A percentile compares a stretch with the other conserved stretches of the same genome.
Evolutionary conservation across 2,888 invertebrate genomes (phyloP).

Genomic region (Aproaerema taeniolella): DNA sequence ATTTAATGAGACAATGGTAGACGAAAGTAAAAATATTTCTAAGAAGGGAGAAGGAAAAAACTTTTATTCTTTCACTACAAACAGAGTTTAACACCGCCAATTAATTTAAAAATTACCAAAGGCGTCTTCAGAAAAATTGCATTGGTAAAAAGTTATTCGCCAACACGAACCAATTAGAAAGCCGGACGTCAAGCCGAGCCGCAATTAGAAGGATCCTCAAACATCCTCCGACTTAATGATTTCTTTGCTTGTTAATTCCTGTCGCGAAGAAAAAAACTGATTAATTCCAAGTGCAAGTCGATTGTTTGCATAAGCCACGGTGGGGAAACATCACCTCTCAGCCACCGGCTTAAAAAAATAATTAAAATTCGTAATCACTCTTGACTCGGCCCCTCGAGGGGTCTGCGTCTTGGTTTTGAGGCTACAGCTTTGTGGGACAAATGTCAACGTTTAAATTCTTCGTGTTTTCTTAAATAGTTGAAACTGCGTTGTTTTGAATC

Average conservation of each 20-base stretch:
- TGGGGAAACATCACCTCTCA: constrained; percentile 73
- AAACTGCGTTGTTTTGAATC: too few species aligned
- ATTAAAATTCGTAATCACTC: constrained; percentile 78
- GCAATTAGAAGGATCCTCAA: constrained; percentile 75
- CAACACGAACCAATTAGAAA: constrained; percentile 72
- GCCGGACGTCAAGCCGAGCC: constrained; percentile 65
- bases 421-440: constrained; percentile 34
- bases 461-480: too few species aligned
- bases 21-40: too few species aligned
- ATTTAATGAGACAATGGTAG: too few species aligned
- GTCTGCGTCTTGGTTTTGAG: constrained; percentile 43
- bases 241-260: constrained; percentile 78
- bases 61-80: too few species aligned
- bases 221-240: constrained; percentile 75
- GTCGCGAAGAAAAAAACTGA: constrained; percentile 72
- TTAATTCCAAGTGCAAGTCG: constrained; percentile 77
- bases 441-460: constrained; percentile 29
- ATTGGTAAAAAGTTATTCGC: constrained; percentile 57
- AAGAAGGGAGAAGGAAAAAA: too few species aligned
- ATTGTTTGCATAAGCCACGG: constrained; percentile 76
- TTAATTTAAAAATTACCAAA: constrained; percentile 17
- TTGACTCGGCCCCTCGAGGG: constrained; percentile 66
- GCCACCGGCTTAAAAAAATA: constrained; percentile 78
- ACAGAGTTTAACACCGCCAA: constrained; percentile 14
- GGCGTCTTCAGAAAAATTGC: constrained; percentile 45